These are phyloP conservation scores for Ictidomys tridecemlineatus DNA, from an alignment of 2,113 vertebrate species.

Conservation along the genomic window DNA sequence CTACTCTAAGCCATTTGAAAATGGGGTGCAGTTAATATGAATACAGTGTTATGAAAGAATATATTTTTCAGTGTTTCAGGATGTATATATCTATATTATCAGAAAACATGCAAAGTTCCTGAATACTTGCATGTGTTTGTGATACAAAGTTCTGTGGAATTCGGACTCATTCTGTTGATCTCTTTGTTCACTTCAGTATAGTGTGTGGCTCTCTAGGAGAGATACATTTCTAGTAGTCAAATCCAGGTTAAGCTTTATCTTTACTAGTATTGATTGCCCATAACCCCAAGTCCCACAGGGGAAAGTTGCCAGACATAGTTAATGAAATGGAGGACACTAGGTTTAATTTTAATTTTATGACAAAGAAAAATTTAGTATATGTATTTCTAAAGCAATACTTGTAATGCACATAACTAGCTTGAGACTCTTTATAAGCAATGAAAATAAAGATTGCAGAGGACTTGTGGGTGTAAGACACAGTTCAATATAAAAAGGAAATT, in stretches of 20 bases:
- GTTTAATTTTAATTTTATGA: slow-evolving; percentile 37
- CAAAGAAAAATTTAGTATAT: neutral
- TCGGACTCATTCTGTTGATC: neutral
- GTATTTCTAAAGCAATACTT: neutral
- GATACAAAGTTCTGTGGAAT: neutral
- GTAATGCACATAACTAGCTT: neutral
- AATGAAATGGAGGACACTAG: neutral
- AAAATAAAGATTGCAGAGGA: neutral
- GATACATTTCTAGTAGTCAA: neutral
- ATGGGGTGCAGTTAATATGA: neutral
- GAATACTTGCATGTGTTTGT: neutral
- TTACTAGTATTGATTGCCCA: neutral
- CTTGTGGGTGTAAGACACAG: neutral
- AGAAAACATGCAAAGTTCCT: neutral
- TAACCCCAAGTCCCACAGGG: fast-evolving
- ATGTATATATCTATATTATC: neutral
- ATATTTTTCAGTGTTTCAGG: neutral
- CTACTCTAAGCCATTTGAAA: neutral
- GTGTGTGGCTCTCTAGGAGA: neutral
- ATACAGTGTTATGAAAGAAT: fast-evolving
- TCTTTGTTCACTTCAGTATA: neutral
- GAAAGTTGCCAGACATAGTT: neutral
- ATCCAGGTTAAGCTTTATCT: neutral
- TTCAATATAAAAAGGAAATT: neutral
- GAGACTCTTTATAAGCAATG: neutral